Evolutionary conservation across 2,888 invertebrate species (phyloP), one percentile per base, ranked within the genome.

Genomic region (Chymomyza caudatula): DNA sequence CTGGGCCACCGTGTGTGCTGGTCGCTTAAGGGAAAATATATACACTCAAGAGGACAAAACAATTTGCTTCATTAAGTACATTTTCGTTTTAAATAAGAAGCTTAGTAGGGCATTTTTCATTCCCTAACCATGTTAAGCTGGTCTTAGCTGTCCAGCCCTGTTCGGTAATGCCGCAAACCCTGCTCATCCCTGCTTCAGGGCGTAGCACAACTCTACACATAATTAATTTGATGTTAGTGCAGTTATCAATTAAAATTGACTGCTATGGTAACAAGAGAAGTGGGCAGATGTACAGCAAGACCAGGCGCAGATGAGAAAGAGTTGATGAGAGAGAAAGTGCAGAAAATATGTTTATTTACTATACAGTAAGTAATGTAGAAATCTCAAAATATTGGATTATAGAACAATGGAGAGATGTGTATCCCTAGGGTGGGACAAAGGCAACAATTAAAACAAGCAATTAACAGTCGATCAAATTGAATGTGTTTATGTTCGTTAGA

Each of bases 361-460:
- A 37, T 37, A 37, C 29, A 11, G 29, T 37, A 37, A 11, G 29
- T 37, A 11, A 11, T 11, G 11, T 1, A 37, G 11, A 37, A 37
- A 37, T 11, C 11, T 11, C 29, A 37, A 3, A 37, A 11, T 4
- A 8, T 37, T 8, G 29, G 29, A 0, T 37, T 37, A 37, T 37
- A 11, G 11, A 37, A 11, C 29, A 37, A 1, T 37, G 29, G 11
- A 37, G 11, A 8, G 29, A 11, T 3, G 29, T 29, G 29, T 29
- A 4, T 29, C 2, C 8, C 6, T 2, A 29, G 11, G 29, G 29
- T 6, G 11, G 2, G 11, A 64, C 69, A 73, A 71, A 67, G 64
- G 68, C 69, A 76, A 78, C 86, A 86, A 81, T 81, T 84, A 86
- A 80, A 79, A 69, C 72, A 72, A 74, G 86, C 85, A 86, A 86